A percentile compares a stretch with the other conserved stretches of the same genome.
Conservation (phyloP, 1,140 invertebrate species). For the Phymorhynchus buccinoides region DNA sequence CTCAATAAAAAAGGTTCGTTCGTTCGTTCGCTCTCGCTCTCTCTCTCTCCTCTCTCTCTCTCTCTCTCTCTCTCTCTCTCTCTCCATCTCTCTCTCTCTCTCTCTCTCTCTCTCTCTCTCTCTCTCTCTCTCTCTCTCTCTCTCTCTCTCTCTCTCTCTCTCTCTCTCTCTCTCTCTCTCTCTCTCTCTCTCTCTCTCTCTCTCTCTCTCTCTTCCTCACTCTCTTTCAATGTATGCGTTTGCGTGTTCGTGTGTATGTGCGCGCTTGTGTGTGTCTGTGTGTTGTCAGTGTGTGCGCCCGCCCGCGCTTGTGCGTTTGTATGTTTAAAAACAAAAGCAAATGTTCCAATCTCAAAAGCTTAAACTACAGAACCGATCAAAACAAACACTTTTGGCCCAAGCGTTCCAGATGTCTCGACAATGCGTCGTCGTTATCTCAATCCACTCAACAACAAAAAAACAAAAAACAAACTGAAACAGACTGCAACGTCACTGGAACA, state of each 20-base stretch:
- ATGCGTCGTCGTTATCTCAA: neutral
- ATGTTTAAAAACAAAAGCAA: too few species aligned
- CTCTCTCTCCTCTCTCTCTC: conserved; percentile 5
- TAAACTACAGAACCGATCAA: neutral
- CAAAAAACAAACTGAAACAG: too few species aligned
- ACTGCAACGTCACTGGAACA: too few species aligned
- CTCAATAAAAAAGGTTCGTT: too few species aligned
- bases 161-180: neutral
- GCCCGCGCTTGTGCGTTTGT: neutral
- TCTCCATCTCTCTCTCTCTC: too few species aligned
- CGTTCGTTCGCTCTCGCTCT: too few species aligned
- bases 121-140: neutral
- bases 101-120: neutral
- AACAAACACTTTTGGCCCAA: neutral
- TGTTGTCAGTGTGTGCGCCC: neutral
- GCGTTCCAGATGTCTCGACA: neutral
- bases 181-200: neutral
- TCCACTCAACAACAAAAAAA: too few species aligned
- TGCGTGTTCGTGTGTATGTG: conserved; percentile 1
- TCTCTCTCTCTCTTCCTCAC: neutral
- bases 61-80: neutral
- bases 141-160: neutral
- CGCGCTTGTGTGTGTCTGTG: too few species aligned
- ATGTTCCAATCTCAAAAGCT: too few species aligned
- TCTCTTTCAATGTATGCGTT: neutral